Percentiles rank a stretch among this genome's conserved stretches.
phyloP scores from a whole-genome alignment of 2,797 vertebrate species.

The Propithecus deckenii region DNA sequence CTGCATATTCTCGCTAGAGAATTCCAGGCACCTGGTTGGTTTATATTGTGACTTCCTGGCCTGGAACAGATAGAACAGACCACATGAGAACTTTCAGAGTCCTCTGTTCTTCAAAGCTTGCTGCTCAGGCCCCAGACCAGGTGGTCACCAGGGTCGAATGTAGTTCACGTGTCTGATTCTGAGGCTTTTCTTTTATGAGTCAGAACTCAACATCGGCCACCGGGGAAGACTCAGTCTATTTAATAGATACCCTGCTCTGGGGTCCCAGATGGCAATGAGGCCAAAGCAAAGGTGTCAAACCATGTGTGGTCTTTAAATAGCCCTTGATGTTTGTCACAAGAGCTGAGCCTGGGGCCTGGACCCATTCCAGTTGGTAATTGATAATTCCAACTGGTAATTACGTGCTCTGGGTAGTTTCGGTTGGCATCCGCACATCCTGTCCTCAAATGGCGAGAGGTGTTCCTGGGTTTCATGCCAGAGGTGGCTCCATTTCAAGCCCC shows the following conservation, averaged over 20 bases:
- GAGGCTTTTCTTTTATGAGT: not conserved
- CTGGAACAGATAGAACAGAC: not conserved
- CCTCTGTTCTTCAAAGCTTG: not conserved
- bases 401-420: slow-evolving; percentile 74
- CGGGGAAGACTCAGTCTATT: slow-evolving; percentile 15
- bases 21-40: not conserved
- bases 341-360: slow-evolving; percentile 72
- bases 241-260: slow-evolving; percentile 6
- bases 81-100: no score
- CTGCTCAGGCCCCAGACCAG: not conserved
- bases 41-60: not conserved
- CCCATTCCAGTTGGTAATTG: slow-evolving; percentile 74
- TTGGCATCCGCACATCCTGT: slow-evolving; percentile 78
- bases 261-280: slow-evolving; percentile 56
- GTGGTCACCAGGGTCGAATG: not conserved
- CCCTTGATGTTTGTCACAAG: slow-evolving; percentile 73
- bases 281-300: slow-evolving; percentile 57
- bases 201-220: not conserved
- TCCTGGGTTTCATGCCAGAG: slow-evolving; percentile 72
- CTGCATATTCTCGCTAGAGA: not conserved
- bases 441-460: slow-evolving; percentile 76
- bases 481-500: slow-evolving; percentile 79
- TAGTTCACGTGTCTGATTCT: not conserved
- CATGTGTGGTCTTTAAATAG: slow-evolving; percentile 71
- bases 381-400: slow-evolving; percentile 80